These are phyloP conservation scores for Athetis lepigone DNA, from an alignment of 2,888 invertebrate genomes.

Conservation along the genomic window DNA sequence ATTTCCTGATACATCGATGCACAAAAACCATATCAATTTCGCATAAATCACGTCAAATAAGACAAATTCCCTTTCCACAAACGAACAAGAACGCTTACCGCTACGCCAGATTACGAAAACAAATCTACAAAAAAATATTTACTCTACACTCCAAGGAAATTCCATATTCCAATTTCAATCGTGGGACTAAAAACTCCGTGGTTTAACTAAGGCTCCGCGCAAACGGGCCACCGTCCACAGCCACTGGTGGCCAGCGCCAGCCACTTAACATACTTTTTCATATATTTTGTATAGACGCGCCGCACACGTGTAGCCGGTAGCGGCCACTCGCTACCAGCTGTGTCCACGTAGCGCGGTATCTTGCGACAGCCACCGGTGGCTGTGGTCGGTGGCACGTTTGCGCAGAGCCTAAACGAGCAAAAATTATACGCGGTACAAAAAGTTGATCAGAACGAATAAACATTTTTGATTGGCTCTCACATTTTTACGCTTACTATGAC, in stretches of 20 bases:
- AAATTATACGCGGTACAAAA: conserved; percentile 38
- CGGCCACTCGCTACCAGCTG: no score
- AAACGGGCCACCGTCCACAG: no score
- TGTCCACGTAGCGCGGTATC: no score
- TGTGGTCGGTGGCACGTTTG: no score
- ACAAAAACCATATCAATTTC: background rate
- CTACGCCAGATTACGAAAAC: conserved; percentile 1
- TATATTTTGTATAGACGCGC: no score
- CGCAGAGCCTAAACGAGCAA: conserved; percentile 35
- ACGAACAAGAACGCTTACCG: background rate
- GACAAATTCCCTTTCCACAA: background rate
- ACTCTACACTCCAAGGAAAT: conserved; percentile 7
- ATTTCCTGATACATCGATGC: background rate
- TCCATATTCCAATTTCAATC: conserved; percentile 9
- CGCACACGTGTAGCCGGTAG: no score
- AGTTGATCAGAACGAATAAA: conserved; percentile 48
- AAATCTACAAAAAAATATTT: conserved; percentile 17
- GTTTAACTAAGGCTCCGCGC: no score
- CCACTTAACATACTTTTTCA: no score
- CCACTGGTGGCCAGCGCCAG: no score
- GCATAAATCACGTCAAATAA: conserved; percentile 8
- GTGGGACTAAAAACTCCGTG: conserved; percentile 2
- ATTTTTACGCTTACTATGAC: conserved; percentile 39
- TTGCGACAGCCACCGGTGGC: no score
- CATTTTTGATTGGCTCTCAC: conserved; percentile 55